These are phyloP conservation scores for Laterallus jamaicensis DNA, from an alignment of 2,113 vertebrate genomes.

Conservation along the genomic window DNA sequence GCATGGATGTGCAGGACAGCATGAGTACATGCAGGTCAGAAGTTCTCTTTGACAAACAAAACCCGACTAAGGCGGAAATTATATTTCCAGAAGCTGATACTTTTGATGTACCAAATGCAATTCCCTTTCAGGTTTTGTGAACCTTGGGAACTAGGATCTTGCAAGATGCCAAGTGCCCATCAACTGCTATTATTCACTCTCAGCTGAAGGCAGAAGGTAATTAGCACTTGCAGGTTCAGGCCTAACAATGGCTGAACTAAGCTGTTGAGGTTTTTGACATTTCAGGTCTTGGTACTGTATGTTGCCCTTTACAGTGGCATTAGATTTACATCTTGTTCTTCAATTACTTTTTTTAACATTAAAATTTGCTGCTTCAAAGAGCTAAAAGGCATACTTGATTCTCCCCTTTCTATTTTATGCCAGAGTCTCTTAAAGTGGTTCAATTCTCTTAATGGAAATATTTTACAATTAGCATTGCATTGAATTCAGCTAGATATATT, in stretches of 20 bases:
- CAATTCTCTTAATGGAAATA: background rate
- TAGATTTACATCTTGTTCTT: background rate
- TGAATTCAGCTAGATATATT: background rate
- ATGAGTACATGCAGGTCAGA: background rate
- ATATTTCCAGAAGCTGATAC: background rate
- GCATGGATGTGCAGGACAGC: background rate
- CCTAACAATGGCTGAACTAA: background rate
- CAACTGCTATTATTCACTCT: background rate
- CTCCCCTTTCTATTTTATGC: background rate
- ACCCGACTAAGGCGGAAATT: background rate
- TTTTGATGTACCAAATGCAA: background rate
- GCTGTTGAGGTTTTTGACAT: background rate
- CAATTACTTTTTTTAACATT: background rate
- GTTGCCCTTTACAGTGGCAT: background rate
- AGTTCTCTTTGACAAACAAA: background rate
- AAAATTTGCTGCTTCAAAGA: background rate
- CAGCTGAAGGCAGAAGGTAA: slow-evolving; percentile 4
- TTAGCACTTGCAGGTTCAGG: slow-evolving; percentile 4
- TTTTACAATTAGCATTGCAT: background rate
- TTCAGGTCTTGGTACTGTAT: background rate
- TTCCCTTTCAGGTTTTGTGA: background rate
- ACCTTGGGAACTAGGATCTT: background rate
- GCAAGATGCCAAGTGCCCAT: background rate
- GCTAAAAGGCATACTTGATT: background rate
- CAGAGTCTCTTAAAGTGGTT: background rate